These are phyloP conservation scores for Schizopygopsis malacanthus DNA, from an alignment of 2,797 vertebrate genomes.

Conservation along the genomic window DNA sequence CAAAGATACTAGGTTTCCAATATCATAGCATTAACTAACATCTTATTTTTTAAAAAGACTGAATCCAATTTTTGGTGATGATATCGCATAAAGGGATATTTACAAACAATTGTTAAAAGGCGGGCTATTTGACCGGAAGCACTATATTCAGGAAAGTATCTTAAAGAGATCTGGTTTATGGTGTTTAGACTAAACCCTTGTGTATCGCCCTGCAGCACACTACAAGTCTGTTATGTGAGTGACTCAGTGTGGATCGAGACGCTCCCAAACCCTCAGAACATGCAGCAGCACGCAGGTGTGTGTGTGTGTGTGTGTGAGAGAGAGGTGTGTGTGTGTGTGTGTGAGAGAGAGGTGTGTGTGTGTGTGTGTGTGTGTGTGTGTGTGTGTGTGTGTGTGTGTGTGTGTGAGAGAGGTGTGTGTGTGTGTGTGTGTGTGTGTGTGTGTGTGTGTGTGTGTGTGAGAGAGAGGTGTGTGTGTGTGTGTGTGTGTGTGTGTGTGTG, in stretches of 20 bases:
- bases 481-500: too few species aligned
- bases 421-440: too few species aligned
- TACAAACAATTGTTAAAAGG: neutral
- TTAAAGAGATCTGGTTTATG: neutral
- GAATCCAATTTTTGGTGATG: neutral
- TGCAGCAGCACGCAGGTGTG: slow-evolving; percentile 58
- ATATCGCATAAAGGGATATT: neutral
- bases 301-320: slow-evolving; percentile 34
- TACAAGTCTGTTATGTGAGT: slow-evolving; percentile 7
- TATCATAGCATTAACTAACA: neutral
- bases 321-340: slow-evolving; percentile 34
- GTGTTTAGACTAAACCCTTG: too few species aligned
- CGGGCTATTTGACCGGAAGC: neutral
- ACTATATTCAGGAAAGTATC: neutral
- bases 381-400: too few species aligned
- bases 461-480: too few species aligned
- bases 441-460: too few species aligned
- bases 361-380: too few species aligned
- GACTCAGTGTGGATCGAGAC: slow-evolving; percentile 50
- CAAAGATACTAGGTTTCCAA: neutral
- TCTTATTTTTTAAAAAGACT: neutral
- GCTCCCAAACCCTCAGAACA: slow-evolving; percentile 56
- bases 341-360: neutral
- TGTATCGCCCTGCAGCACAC: neutral
- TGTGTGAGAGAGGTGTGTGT: too few species aligned